Evolutionary conservation across 2,888 invertebrate species (phyloP), one percentile per base, ranked within the genome.

Genomic region (Apotomis turbidana): DNA sequence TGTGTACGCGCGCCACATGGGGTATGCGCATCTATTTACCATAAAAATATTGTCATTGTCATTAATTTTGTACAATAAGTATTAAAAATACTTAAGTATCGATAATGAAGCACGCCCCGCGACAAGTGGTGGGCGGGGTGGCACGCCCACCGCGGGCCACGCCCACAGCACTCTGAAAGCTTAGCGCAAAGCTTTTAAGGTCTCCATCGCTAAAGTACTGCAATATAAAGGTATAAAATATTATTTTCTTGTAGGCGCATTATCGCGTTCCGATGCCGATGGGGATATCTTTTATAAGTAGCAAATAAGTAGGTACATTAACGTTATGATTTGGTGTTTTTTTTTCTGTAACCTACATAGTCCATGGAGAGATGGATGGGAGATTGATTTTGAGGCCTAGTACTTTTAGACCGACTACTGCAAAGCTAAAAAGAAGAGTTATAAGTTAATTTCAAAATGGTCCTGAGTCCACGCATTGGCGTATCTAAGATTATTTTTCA

Each of bases 151-250:
- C 62, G 6, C 44, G 5, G 58, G 58, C 62, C 51, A 75, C 78
- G 76, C 81, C 81, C 77, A 81, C 71, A 69, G 67, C 68, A 70
- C 75, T 62, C 77, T 44, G 63, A 59, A 59, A 70, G 70, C 68
- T 73, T 64, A 66, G 59, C 52, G 58, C 52, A 44, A 63, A 68
- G 72, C 72, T 72, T 62, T 72, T 59, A 72, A 58, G 60, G 46
- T n/a, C 27, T 46, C 49, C 41, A 38, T 60, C 57, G 15, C 58
- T 58, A 72, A 71, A 67, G 58, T 59, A 58, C 58, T 49, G 49
- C 44, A 55, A 51, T 55, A 49, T 71, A 71, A 71, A 70, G 52
- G 60, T 71, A 66, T 67, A 61, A 60, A 61, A 55, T 62, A 62
- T 69, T 57, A 57, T 71, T 67, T 68, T 71, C 68, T 68, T 62